Conservation (phyloP, 2,113 vertebrate genomes). For the Labrus mixtus region DNA sequence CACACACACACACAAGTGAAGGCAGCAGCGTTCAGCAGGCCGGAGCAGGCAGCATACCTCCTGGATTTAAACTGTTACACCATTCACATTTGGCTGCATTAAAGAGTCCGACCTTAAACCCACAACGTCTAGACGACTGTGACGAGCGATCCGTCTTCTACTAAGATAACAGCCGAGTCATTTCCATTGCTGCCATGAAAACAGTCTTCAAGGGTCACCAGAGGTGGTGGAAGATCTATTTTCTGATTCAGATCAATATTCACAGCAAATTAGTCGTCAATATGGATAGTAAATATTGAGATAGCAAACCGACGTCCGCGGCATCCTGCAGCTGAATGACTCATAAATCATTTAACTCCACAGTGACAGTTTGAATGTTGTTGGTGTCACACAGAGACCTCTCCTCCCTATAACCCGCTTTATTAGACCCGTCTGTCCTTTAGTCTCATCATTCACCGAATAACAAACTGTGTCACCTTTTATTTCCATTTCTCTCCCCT, state of each 20-base stretch:
- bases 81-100: slow-evolving; percentile 2
- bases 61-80: slow-evolving; percentile 25
- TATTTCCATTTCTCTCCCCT: not conserved
- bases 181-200: not conserved
- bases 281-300: not conserved
- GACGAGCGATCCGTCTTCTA: slow-evolving; percentile 5
- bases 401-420: not conserved
- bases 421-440: not conserved
- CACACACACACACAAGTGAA: not conserved
- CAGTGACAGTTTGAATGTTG: not conserved
- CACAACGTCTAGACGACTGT: slow-evolving; percentile 17
- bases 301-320: not conserved
- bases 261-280: too few species aligned
- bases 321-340: not conserved
- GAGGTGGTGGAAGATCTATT: too few species aligned
- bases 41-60: not conserved
- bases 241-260: too few species aligned
- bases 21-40: not conserved
- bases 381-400: not conserved
- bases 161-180: slow-evolving; percentile 27
- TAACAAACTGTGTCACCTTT: not conserved
- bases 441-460: not conserved
- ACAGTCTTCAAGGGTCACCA: too few species aligned
- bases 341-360: not conserved
- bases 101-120: slow-evolving; percentile 19